A percentile compares a stretch with the other conserved stretches of the same genome.
phyloP scores from a whole-genome alignment of 1,140 invertebrate species.

The Drusus annulatus region DNA sequence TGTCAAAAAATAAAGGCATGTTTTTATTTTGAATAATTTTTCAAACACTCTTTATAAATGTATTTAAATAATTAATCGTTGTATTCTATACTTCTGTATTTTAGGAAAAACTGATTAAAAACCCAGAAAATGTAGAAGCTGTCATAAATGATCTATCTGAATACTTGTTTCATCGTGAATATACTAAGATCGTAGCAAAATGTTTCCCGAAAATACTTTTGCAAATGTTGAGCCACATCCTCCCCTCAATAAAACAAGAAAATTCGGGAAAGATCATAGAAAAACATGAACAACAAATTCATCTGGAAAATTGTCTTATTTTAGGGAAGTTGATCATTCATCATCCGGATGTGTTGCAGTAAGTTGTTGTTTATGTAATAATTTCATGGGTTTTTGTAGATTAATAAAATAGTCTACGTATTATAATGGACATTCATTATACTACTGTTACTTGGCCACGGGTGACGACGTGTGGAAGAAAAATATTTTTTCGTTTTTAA shows the following conservation, averaged over 20 bases:
- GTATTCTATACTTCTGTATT: slow-evolving; percentile 7
- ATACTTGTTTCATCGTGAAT: slow-evolving; percentile 63
- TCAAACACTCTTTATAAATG: background rate
- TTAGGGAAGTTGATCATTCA: slow-evolving; percentile 67
- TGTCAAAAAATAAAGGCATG: slow-evolving; percentile 30
- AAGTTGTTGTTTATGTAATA: slow-evolving; percentile 58
- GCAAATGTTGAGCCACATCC: slow-evolving; percentile 62
- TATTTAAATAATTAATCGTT: slow-evolving; percentile 6
- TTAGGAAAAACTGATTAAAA: slow-evolving; percentile 11
- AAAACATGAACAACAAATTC: slow-evolving; percentile 55
- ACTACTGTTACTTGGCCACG: too few relatives aligned
- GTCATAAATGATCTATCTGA: slow-evolving; percentile 61
- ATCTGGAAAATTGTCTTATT: slow-evolving; percentile 66
- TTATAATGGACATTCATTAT: too few relatives aligned
- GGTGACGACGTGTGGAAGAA: too few relatives aligned
- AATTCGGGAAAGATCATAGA: slow-evolving; percentile 31
- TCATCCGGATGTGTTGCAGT: slow-evolving; percentile 72
- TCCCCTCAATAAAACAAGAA: slow-evolving; percentile 55
- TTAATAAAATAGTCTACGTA: too few relatives aligned
- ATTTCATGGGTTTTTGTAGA: too few relatives aligned
- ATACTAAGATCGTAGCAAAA: slow-evolving; percentile 63
- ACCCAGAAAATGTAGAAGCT: slow-evolving; percentile 28
- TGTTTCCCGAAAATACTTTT: slow-evolving; percentile 67
- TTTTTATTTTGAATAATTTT: slow-evolving; percentile 14
- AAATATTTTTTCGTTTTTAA: too few relatives aligned